phyloP scores from a whole-genome alignment of 2,113 vertebrate species.

The Rhinolophus ferrumequinum region DNA sequence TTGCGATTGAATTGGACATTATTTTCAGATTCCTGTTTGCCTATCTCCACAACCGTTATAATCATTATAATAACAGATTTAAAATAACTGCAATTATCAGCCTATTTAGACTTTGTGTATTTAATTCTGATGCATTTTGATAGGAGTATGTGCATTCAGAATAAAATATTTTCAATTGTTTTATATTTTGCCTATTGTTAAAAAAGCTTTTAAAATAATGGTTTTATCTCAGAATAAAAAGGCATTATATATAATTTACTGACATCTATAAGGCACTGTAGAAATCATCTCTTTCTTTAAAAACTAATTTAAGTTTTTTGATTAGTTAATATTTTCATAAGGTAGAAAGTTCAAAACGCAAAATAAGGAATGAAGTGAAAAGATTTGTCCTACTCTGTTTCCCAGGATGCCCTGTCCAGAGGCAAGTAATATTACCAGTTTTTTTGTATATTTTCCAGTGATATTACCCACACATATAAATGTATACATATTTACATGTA shows the following conservation, averaged over 20 bases:
- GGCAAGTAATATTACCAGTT: not conserved
- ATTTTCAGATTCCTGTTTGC: slow-evolving; percentile 9
- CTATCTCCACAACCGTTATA: not conserved
- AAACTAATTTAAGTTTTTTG: not conserved
- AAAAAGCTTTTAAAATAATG: slow-evolving; percentile 39
- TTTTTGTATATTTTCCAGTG: not conserved
- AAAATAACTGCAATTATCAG: not conserved
- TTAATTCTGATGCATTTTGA: slow-evolving; percentile 23
- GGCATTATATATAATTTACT: not conserved
- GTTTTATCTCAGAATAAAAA: slow-evolving; percentile 32
- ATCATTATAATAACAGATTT: slow-evolving; percentile 3
- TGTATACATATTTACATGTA: not conserved
- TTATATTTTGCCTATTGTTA: not conserved
- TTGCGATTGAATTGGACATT: not conserved
- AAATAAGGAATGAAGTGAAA: not conserved
- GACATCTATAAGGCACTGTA: not conserved
- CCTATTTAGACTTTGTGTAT: not conserved
- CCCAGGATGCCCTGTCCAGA: not conserved
- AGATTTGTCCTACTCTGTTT: not conserved
- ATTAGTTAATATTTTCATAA: slow-evolving; percentile 14
- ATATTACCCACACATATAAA: not conserved
- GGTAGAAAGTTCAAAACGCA: not conserved
- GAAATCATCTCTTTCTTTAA: not conserved
- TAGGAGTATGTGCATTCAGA: not conserved
- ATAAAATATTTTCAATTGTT: slow-evolving; percentile 2